phyloP scores from a whole-genome alignment of 2,113 vertebrate species.

The Scophthalmus maximus region DNA sequence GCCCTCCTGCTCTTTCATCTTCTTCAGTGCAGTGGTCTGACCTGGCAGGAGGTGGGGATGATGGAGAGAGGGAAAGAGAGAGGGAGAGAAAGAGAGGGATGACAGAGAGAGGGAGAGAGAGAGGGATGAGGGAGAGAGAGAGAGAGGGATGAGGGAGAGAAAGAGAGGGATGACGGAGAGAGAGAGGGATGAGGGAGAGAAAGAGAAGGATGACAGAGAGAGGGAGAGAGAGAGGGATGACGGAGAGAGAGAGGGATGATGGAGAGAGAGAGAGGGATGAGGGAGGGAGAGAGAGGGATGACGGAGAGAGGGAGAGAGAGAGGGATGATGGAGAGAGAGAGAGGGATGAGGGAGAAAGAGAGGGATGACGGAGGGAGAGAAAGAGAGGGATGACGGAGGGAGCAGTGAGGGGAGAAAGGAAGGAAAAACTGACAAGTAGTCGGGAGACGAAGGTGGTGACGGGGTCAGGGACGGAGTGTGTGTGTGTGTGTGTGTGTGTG shows the following conservation, averaged over 20 bases:
- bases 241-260: too few relatives aligned
- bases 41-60: slow-evolving; percentile 55
- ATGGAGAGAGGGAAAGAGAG: background rate
- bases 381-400: too few relatives aligned
- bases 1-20: slow-evolving; percentile 82
- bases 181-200: background rate
- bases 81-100: background rate
- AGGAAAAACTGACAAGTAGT: slow-evolving; percentile 71
- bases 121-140: background rate
- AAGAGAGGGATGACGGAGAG: background rate
- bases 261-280: too few relatives aligned
- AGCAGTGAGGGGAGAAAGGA: too few relatives aligned
- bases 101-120: slow-evolving; percentile 7
- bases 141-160: background rate
- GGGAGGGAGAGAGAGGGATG: background rate
- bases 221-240: too few relatives aligned
- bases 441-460: slow-evolving; percentile 61
- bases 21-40: slow-evolving; percentile 68
- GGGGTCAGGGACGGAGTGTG: slow-evolving; percentile 53
- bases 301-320: too few relatives aligned
- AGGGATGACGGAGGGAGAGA: too few relatives aligned
- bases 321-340: too few relatives aligned
- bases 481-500: slow-evolving; percentile 19
- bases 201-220: too few relatives aligned
- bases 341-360: too few relatives aligned